These are phyloP conservation scores for Thinocorus orbignyianus DNA, from an alignment of 2,113 vertebrate species.

Conservation along the genomic window DNA sequence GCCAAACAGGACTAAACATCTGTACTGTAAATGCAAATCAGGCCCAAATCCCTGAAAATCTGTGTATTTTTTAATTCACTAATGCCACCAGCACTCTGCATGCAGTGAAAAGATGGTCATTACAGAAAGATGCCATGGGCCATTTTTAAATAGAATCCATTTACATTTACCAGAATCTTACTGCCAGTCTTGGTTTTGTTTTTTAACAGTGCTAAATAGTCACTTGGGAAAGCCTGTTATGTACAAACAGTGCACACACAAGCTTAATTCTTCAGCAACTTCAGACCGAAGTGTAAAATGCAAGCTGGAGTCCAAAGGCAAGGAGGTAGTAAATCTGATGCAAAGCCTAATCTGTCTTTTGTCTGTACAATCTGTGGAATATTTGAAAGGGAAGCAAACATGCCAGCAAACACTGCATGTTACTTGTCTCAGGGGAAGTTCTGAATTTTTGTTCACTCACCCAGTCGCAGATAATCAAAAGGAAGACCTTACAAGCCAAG, in stretches of 20 bases:
- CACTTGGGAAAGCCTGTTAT: constrained; percentile 34
- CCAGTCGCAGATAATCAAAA: background rate
- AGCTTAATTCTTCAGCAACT: constrained; percentile 43
- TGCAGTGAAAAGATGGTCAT: background rate
- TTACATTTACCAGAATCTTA: constrained; percentile 25
- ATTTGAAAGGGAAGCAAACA: constrained; percentile 25
- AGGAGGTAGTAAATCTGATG: constrained; percentile 27
- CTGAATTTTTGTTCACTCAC: background rate
- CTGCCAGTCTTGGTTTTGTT: background rate
- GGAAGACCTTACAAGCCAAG: background rate
- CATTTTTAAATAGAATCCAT: constrained; percentile 14
- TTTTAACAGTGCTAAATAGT: constrained; percentile 28
- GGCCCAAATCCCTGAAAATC: background rate
- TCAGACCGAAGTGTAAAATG: constrained; percentile 33
- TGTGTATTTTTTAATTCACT: background rate
- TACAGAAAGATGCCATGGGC: background rate
- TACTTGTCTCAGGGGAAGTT: background rate
- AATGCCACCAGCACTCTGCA: background rate
- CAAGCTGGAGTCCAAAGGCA: constrained; percentile 40
- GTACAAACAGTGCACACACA: constrained; percentile 1
- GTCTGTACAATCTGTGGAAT: constrained; percentile 9
- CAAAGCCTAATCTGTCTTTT: constrained; percentile 50
- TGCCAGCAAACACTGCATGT: background rate
- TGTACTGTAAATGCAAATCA: constrained; percentile 4
- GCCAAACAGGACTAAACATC: background rate